Evolutionary conservation across 2,888 invertebrate genomes (phyloP).

Genomic region (Parelbella ahira): DNA sequence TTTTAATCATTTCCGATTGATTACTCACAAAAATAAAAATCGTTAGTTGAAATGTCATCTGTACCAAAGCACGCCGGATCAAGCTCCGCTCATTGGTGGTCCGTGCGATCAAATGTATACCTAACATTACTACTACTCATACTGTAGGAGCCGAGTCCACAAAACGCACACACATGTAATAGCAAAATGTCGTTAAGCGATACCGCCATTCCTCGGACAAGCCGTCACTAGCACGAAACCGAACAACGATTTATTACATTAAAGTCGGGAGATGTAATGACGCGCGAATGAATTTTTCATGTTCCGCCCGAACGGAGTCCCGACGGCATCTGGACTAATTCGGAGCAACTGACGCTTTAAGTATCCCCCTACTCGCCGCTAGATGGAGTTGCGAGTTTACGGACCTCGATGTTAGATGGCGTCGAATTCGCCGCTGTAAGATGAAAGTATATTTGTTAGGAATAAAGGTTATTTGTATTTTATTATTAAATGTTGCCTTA

Average conservation of each 20-base stretch:
- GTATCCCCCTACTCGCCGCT: slow-evolving; percentile 27
- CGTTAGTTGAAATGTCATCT: no score
- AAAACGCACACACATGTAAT: slow-evolving; percentile 5
- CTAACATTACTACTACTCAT: no score
- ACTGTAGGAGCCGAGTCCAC: slow-evolving; percentile 1
- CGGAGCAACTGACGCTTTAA: slow-evolving; percentile 31
- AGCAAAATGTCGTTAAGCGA: slow-evolving; percentile 20
- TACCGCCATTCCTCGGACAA: slow-evolving; percentile 26
- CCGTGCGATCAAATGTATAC: no score
- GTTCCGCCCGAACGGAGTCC: slow-evolving; percentile 39
- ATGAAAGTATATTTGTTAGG: no score
- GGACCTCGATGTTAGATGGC: slow-evolving; percentile 18
- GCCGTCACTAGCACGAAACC: slow-evolving; percentile 39
- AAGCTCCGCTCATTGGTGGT: no score
- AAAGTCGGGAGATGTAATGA: slow-evolving; percentile 37
- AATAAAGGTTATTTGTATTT: no score
- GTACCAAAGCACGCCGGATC: no score
- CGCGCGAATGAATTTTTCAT: slow-evolving; percentile 41
- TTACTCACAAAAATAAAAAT: no score
- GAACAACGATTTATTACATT: slow-evolving; percentile 49
- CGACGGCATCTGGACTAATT: slow-evolving; percentile 27
- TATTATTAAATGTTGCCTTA: no score
- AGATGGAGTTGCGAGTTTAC: slow-evolving; percentile 24
- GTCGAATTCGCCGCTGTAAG: slow-evolving; percentile 28
- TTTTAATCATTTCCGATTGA: no score